phyloP scores from a whole-genome alignment of 2,888 invertebrate species.

The Pollenia griseotomentosa region DNA sequence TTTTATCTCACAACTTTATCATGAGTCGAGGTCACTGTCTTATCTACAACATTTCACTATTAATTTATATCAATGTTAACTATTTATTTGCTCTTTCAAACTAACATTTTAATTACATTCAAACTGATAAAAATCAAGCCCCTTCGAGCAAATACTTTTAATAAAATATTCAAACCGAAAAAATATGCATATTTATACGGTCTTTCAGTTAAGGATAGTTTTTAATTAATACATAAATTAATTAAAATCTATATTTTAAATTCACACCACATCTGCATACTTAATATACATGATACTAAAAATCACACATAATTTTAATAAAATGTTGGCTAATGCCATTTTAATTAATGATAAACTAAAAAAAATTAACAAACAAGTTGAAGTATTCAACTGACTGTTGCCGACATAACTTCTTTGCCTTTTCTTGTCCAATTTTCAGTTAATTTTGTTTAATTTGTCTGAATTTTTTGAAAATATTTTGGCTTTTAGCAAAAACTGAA shows the following conservation, averaged over 20 bases:
- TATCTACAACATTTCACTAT: conserved; percentile 4
- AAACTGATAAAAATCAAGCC: conserved; percentile 14
- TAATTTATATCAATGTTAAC: conserved; percentile 26
- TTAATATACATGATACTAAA: not conserved
- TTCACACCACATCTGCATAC: conserved; percentile 54
- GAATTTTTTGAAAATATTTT: not conserved
- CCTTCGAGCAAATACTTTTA: not conserved
- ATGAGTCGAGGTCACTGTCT: conserved; percentile 5
- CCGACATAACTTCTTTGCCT: not conserved
- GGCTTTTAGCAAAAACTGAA: not conserved
- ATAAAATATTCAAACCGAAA: not conserved
- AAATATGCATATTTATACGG: conserved; percentile 38
- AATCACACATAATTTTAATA: conserved; percentile 34
- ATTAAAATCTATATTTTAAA: conserved; percentile 58
- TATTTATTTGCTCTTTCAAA: conserved; percentile 5
- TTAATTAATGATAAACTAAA: not conserved
- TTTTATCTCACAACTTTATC: conserved; percentile 28
- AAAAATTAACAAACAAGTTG: not conserved
- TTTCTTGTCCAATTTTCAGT: not conserved
- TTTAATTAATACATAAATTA: conserved; percentile 65
- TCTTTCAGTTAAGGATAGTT: conserved; percentile 27
- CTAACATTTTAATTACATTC: conserved; percentile 14
- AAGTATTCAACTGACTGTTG: not conserved
- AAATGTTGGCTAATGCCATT: conserved; percentile 32
- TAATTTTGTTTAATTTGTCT: not conserved